A percentile compares a stretch with the other conserved stretches of the same genome.
These are phyloP conservation scores for Xylocopa sonorina DNA, from an alignment of 1,140 invertebrate species.

Conservation along the genomic window DNA sequence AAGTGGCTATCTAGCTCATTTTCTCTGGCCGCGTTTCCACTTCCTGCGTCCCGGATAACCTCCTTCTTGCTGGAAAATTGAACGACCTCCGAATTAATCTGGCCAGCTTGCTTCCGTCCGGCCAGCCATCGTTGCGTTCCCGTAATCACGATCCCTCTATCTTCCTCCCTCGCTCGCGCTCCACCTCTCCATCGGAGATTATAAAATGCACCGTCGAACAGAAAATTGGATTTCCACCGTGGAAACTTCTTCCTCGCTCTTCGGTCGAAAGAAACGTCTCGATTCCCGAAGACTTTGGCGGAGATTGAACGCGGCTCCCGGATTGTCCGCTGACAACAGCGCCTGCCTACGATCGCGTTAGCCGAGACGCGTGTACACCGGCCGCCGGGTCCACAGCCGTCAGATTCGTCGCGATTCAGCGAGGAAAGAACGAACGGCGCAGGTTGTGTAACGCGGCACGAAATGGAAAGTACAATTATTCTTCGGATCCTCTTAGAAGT, in stretches of 20 bases:
- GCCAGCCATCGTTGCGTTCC: slow-evolving; percentile 43
- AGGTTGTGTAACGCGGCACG: neutral
- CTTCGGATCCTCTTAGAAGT: slow-evolving; percentile 55
- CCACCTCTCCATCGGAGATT: slow-evolving; percentile 25
- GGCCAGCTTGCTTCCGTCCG: slow-evolving; percentile 25
- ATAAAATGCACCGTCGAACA: slow-evolving; percentile 54
- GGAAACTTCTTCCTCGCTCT: slow-evolving; percentile 8
- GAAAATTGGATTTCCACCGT: slow-evolving; percentile 46
- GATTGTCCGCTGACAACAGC: neutral
- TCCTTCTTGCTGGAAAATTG: slow-evolving; percentile 45
- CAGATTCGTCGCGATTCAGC: neutral
- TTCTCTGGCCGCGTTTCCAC: slow-evolving; percentile 25
- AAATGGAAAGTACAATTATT: slow-evolving; percentile 49
- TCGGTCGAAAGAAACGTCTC: neutral
- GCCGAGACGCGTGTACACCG: neutral
- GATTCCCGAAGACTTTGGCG: neutral
- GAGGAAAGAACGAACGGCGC: neutral
- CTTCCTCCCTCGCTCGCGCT: neutral
- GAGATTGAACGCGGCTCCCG: neutral
- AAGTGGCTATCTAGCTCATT: slow-evolving; percentile 45
- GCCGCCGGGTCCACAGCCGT: neutral
- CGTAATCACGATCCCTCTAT: slow-evolving; percentile 39
- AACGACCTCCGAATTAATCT: slow-evolving; percentile 52
- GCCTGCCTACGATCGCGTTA: neutral
- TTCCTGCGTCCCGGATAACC: slow-evolving; percentile 34